These are phyloP conservation scores for Eurosta solidaginis DNA, from an alignment of 1,140 invertebrate genomes.

Conservation along the genomic window DNA sequence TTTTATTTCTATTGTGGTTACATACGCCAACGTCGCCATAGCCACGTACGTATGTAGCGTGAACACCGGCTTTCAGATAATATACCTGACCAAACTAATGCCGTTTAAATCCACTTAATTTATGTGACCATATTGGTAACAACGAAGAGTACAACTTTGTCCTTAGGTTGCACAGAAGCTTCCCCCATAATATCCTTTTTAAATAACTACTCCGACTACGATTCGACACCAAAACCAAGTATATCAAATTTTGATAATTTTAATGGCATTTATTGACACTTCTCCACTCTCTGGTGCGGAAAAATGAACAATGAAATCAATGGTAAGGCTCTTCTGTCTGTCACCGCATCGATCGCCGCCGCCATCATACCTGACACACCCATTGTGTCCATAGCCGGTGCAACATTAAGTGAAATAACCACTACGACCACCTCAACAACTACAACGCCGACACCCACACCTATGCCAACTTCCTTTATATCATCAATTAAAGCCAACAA, in stretches of 20 bases:
- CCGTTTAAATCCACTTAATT: neutral
- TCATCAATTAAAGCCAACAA: neutral
- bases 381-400: slow-evolving; percentile 55
- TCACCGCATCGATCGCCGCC: slow-evolving; percentile 35
- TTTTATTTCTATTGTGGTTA: neutral
- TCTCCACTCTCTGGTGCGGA: neutral
- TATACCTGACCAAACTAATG: neutral
- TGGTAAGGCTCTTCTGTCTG: slow-evolving; percentile 26
- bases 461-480: slow-evolving; percentile 25
- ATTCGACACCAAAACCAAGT: neutral
- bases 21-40: slow-evolving; percentile 11
- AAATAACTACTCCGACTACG: neutral
- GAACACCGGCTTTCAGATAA: neutral
- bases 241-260: neutral
- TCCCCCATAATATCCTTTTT: neutral
- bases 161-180: neutral
- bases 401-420: slow-evolving; percentile 52
- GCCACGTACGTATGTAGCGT: neutral
- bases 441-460: slow-evolving; percentile 44
- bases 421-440: slow-evolving; percentile 55
- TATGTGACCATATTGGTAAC: too few relatives aligned
- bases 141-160: too few relatives aligned
- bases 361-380: slow-evolving; percentile 54
- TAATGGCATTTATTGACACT: slow-evolving; percentile 28
- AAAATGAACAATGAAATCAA: slow-evolving; percentile 35